Conservation (phyloP, 2,888 invertebrate genomes). For the Saturnia pavonia region DNA sequence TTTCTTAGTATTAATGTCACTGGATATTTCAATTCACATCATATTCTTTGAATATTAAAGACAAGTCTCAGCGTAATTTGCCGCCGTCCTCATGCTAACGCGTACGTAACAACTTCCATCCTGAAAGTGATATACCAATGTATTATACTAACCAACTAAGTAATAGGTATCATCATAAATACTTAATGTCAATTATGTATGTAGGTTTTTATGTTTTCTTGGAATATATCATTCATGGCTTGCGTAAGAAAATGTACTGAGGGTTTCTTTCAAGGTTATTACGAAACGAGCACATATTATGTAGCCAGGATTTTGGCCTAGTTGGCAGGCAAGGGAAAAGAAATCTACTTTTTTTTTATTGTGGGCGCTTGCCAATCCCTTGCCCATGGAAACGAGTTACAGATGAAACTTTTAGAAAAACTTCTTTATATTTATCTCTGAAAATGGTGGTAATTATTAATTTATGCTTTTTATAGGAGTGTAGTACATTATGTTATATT, state of each 20-base stretch:
- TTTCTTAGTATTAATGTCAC: not conserved
- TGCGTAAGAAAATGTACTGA: too few species aligned
- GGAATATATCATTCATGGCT: too few species aligned
- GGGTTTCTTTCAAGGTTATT: not conserved
- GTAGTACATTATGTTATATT: too few species aligned
- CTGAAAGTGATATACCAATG: not conserved
- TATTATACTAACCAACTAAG: not conserved
- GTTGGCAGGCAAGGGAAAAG: too few species aligned
- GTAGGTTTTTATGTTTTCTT: not conserved
- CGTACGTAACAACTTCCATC: not conserved
- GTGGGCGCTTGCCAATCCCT: too few species aligned
- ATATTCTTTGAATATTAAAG: not conserved
- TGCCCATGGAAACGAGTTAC: too few species aligned
- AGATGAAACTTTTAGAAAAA: too few species aligned
- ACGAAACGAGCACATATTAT: not conserved
- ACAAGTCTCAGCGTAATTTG: not conserved
- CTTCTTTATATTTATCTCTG: too few species aligned
- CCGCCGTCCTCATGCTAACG: not conserved
- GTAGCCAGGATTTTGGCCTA: too few species aligned
- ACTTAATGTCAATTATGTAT: not conserved
- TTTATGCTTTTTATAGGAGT: too few species aligned
- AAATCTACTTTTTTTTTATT: too few species aligned
- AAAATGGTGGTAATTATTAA: too few species aligned
- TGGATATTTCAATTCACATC: not conserved
- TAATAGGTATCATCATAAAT: not conserved